Base-by-base conservation (phyloP, 2,888 invertebrate genomes). In the Aproaerema taeniolella region DNA sequence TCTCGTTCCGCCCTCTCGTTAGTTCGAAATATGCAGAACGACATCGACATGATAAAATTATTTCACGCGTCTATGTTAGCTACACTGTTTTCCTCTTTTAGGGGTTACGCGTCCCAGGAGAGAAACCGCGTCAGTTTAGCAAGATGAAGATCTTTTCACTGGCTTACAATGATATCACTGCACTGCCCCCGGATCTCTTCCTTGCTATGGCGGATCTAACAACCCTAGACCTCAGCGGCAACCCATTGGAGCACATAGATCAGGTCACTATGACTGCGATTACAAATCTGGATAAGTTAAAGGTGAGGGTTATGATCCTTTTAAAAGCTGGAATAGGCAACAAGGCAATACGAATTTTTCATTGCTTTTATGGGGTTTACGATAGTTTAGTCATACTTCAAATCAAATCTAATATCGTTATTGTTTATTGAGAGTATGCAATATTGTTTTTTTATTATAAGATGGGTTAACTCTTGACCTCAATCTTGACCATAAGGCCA, bases 211-310 rank as follows among this genome's bases (percentile, higher is more conserved):
- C 88, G 0, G 70, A 81, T 2, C 58, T 96, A 17, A 89, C 89
- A 47, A 78, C 85, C 5, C 67, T 96, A 32, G 88, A 89, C 52
- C 69, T 96, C 8, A 89, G 90, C 41, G 86, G 89, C 10, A 96
- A 96, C 74, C 92, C 91, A 0, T 80, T 96, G 20, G 80, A 75
- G 8, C 74, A 87, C 2, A 87, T 95, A 9, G 91, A 92, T 61
- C 72, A 83, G 7, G 75, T 78, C 2, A 90, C 92, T 0, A 73
- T 85, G 39, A 75, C 87, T 0, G 91, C 93, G 0, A 79, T 95
- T 10, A 85, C 88, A 0, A 88, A 88, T 35, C 66, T 94, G 13
- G 52, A 72, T 0, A 69, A 77, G 12, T 72, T 95, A 20, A 89
- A 90, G 82, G 92, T 92, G 59, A 48, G 54, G 6, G 12, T 2